Conservation (phyloP, 2,888 invertebrate species). For the Amiota mariae region DNA sequence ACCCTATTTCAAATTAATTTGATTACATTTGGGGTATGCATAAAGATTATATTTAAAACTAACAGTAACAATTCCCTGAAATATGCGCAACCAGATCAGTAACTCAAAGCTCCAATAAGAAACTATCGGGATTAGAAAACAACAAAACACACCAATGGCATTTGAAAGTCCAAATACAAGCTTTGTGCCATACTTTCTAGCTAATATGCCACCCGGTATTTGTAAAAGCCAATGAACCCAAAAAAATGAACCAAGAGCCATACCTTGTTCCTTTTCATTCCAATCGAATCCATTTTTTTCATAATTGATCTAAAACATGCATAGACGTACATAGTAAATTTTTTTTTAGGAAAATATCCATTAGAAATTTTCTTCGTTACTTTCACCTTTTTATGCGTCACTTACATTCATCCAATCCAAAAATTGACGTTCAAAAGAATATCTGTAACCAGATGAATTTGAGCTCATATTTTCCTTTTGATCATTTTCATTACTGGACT, state of each 20-base stretch:
- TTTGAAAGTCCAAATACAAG: slow-evolving; percentile 81
- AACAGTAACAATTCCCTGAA: slow-evolving; percentile 83
- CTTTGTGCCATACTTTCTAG: slow-evolving; percentile 82
- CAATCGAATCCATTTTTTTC: slow-evolving; percentile 75
- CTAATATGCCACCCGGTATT: slow-evolving; percentile 82
- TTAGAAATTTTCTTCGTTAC: too few species aligned
- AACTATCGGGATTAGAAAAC: slow-evolving; percentile 80
- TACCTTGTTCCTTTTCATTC: slow-evolving; percentile 79
- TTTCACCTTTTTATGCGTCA: slow-evolving; percentile 8
- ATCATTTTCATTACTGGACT: not conserved
- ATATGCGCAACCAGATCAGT: slow-evolving; percentile 77
- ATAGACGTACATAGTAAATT: slow-evolving; percentile 3
- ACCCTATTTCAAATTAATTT: slow-evolving; percentile 72
- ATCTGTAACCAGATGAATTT: slow-evolving; percentile 39
- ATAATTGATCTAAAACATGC: slow-evolving; percentile 58
- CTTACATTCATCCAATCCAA: slow-evolving; percentile 63
- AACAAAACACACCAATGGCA: slow-evolving; percentile 78
- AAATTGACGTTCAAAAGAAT: slow-evolving; percentile 58
- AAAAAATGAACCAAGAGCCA: slow-evolving; percentile 81
- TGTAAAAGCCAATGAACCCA: slow-evolving; percentile 83
- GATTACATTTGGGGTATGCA: not conserved
- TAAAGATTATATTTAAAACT: slow-evolving; percentile 54
- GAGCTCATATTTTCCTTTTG: slow-evolving; percentile 1
- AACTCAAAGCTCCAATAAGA: slow-evolving; percentile 77
- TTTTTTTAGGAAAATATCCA: not conserved